Evolutionary conservation across 2,888 invertebrate genomes (phyloP).

Genomic region (Lithophane ornitopus): DNA sequence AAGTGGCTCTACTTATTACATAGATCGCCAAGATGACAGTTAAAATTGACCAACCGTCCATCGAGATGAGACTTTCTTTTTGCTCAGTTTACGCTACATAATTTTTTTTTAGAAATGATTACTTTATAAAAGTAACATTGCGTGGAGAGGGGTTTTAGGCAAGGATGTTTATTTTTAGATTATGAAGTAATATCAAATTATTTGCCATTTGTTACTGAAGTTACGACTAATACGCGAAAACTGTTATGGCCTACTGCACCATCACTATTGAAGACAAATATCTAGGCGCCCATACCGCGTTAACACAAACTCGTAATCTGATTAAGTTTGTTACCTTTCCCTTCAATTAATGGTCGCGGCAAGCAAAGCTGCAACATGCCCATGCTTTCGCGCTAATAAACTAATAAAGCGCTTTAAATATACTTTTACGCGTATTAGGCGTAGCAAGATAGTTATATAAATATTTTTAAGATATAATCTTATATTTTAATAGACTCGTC

Average conservation of each 20-base stretch:
- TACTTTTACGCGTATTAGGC: constrained; percentile 50
- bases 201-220: constrained; percentile 59
- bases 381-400: neutral
- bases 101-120: constrained; percentile 29
- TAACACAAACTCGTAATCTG: no score
- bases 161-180: constrained; percentile 40
- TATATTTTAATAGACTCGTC: constrained; percentile 61
- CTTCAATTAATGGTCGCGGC: neutral
- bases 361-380: neutral
- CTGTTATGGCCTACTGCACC: constrained; percentile 19
- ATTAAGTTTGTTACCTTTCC: neutral
- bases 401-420: neutral
- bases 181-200: constrained; percentile 36
- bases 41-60: constrained; percentile 39
- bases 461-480: constrained; percentile 56
- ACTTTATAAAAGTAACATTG: constrained; percentile 45
- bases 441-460: constrained; percentile 43
- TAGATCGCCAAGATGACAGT: constrained; percentile 20
- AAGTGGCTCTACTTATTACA: constrained; percentile 1
- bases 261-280: neutral
- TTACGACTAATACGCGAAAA: constrained; percentile 48
- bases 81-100: constrained; percentile 57
- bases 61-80: constrained; percentile 41
- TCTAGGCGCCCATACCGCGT: neutral
- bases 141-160: constrained; percentile 20